Evolutionary conservation across 2,888 invertebrate genomes (phyloP).

Genomic region (Drosophila engyochracea): DNA sequence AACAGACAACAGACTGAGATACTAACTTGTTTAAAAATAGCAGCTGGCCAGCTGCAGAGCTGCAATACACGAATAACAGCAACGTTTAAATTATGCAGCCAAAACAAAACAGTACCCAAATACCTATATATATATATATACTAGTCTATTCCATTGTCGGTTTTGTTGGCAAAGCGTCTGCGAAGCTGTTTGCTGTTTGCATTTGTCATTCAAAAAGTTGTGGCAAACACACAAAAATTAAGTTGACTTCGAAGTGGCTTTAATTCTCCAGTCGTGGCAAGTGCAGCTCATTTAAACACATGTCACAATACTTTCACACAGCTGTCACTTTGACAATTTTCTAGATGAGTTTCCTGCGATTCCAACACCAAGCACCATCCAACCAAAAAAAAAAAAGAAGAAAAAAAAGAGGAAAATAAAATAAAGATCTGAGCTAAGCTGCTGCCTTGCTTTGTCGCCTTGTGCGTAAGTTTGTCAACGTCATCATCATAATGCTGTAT

Average conservation of each 20-base stretch:
- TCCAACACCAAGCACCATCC: slow-evolving; percentile 26
- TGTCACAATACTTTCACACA: slow-evolving; percentile 81
- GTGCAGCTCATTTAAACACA: slow-evolving; percentile 82
- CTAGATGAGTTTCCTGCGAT: slow-evolving; percentile 80
- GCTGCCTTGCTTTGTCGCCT: slow-evolving; percentile 41
- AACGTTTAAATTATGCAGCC: slow-evolving; percentile 77
- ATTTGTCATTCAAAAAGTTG: slow-evolving; percentile 67
- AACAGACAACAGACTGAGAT: slow-evolving; percentile 9
- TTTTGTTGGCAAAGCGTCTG: slow-evolving; percentile 73
- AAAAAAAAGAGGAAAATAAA: slow-evolving; percentile 6
- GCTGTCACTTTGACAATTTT: slow-evolving; percentile 82
- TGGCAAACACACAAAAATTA: slow-evolving; percentile 61
- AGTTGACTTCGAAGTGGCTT: slow-evolving; percentile 63
- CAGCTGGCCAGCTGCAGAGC: slow-evolving; percentile 48
- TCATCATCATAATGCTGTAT: slow-evolving; percentile 68
- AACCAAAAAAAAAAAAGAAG: slow-evolving; percentile 13
- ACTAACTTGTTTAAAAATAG: slow-evolving; percentile 68
- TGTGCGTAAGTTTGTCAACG: slow-evolving; percentile 77
- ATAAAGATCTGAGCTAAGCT: slow-evolving; percentile 64
- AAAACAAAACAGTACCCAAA: slow-evolving; percentile 47
- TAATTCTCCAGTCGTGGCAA: slow-evolving; percentile 55
- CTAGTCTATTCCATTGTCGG: slow-evolving; percentile 3
- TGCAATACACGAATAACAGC: slow-evolving; percentile 47
- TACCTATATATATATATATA: not conserved
- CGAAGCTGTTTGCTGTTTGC: slow-evolving; percentile 51